Evolutionary conservation across 2,888 invertebrate genomes (phyloP), one percentile per base, ranked within the genome.

Genomic region (Hyposoter didymator): DNA sequence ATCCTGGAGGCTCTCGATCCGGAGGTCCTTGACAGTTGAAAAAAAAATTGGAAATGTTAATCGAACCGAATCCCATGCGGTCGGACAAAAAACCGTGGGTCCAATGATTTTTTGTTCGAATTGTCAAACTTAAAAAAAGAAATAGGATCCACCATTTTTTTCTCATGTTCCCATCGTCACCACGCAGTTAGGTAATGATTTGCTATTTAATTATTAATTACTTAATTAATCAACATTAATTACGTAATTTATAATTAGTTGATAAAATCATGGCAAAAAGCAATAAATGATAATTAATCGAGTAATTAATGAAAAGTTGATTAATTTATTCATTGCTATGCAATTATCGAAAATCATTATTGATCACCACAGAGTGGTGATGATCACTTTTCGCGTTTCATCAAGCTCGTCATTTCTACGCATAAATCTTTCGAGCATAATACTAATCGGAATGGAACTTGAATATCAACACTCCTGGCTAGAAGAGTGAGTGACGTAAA

Each of bases 381-480:
- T 10, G 8, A 39, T 39, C 39, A 39, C 6, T 75, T 35, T 10
- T 55, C 47, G 3, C 22, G 12, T 75, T 39, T 39, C n/a, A 59
- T 47, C 22, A 47, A 70, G 28, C 28, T 28, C n/a, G 64, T 85
- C 39, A 28, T 45, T 43, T 39, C 28, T 32, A 22, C 64, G 70
- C 55, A 70, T 75, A 79, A 75, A 75, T 64, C 7, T 70, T 66
- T 70, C 49, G 78, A 82, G 52, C 45, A 72, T 82, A 43, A 64
- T 52, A 75, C 85, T 82, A 85, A 85, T 85, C 32, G 66, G 62
- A 73, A 83, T 67, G 70, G 55, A 64, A 78, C n/a, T 12, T 39
- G 43, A 59, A 1, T 80, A 22, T 73, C 32, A 67, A 64, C 49
- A 66, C 64, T 78, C 74, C 64, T 80, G 59, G 79, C 79, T 73